These are phyloP conservation scores for Sphyrna mokarran DNA, from an alignment of 2,113 vertebrate species.

Conservation along the genomic window DNA sequence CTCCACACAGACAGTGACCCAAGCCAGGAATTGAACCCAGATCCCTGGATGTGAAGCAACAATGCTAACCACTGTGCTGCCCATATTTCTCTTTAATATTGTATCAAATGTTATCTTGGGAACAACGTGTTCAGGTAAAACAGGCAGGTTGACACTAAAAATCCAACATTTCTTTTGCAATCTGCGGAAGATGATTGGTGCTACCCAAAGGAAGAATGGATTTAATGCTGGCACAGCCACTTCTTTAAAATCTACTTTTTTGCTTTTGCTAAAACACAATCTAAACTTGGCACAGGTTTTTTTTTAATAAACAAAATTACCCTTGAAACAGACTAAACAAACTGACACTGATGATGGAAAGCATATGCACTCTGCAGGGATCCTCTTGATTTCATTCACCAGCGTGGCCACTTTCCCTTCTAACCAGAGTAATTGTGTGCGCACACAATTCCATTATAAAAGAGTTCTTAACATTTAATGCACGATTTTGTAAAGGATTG, in stretches of 20 bases:
- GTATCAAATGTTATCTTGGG: background rate
- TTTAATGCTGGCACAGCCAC: background rate
- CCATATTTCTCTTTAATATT: background rate
- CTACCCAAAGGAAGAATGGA: background rate
- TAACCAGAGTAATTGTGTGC: conserved; percentile 4
- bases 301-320: conserved; percentile 24
- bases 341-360: conserved; percentile 23
- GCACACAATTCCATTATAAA: background rate
- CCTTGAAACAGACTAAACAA: conserved; percentile 36
- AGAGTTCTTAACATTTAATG: background rate
- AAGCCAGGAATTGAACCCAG: no score
- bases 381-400: conserved; percentile 29
- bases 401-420: background rate
- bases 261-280: conserved; percentile 11
- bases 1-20: no score
- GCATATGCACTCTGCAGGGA: conserved; percentile 32
- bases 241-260: background rate
- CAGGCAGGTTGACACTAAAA: background rate
- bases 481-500: background rate
- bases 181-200: background rate
- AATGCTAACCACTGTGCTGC: no score
- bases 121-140: background rate
- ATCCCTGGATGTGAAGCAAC: no score
- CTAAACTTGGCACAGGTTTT: conserved; percentile 11
- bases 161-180: background rate